Percentiles rank a stretch among this genome's conserved stretches.
These are phyloP conservation scores for Poeciliopsis turneri DNA, from an alignment of 2,797 vertebrate species.

Conservation along the genomic window DNA sequence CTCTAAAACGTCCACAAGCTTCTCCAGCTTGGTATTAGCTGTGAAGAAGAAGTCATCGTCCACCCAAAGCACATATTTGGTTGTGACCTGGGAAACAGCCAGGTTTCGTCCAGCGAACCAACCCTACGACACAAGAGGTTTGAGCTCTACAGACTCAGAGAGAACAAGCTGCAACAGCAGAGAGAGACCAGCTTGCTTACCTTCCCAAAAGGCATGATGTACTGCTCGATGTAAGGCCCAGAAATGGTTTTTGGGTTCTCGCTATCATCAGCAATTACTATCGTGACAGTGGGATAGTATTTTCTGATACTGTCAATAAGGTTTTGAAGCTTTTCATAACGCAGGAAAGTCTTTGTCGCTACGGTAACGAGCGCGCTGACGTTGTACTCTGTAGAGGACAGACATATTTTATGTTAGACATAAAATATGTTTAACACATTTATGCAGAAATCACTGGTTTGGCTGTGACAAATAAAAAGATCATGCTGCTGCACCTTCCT, in stretches of 20 bases:
- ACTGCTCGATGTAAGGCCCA: conserved; percentile 88
- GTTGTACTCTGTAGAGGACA: conserved; percentile 83
- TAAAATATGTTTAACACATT: no score
- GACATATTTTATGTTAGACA: neutral
- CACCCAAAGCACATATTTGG: conserved; percentile 95
- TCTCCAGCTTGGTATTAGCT: conserved; percentile 89
- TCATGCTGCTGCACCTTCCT: conserved; percentile 62
- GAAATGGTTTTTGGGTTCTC: conserved; percentile 83
- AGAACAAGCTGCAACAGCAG: neutral
- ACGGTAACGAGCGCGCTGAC: conserved; percentile 90
- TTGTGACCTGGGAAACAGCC: conserved; percentile 92
- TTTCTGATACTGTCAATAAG: conserved; percentile 90
- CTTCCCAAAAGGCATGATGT: conserved; percentile 95
- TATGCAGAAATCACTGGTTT: neutral
- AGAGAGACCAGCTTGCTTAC: conserved; percentile 56
- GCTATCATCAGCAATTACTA: conserved; percentile 93
- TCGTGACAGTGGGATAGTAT: conserved; percentile 89
- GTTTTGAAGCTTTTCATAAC: conserved; percentile 88
- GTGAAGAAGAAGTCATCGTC: conserved; percentile 96
- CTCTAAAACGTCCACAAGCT: conserved; percentile 75
- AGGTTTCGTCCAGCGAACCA: conserved; percentile 96
- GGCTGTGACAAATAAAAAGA: neutral
- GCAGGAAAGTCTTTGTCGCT: conserved; percentile 94
- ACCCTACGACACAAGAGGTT: conserved; percentile 75
- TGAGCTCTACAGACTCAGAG: conserved; percentile 18